Base-by-base conservation (phyloP, 2,797 vertebrate genomes). In the Percopsis omiscomaycus region DNA sequence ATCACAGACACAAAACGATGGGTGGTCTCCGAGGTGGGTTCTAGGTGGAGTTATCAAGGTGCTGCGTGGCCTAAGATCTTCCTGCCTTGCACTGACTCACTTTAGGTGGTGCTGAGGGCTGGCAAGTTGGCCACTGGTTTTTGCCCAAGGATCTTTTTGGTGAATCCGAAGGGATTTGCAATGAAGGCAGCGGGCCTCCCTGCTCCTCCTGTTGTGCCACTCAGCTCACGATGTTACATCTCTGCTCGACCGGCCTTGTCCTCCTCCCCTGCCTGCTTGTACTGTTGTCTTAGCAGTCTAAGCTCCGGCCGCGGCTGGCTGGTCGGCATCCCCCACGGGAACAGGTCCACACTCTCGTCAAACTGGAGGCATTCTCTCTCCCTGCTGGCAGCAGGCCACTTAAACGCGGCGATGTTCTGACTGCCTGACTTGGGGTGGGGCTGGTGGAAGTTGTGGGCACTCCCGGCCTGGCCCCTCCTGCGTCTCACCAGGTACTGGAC, bases 381-480 rank as follows among this genome's bases (percentile, higher is more conserved):
- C 49, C 14, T 50, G 49, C 16, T 50, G 49, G n/a, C 49, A 3
- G 49, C n/a, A 50, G 49, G 49, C 49, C 49, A 50, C 49, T 50
- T 50, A 22, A 13, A 50, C 13, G 11, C 49, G 0, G 14, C 49
- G 49, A 16, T 50, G 3, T 16, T 50, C 49, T 50, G 49, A 50
- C 2, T 3, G 13, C 14, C 13, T 50, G 13, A 5, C 8, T 37
- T 5, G 8, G 8, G 32, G 32, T 37, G 32, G 32, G 8, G 32
- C 32, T 8, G 5, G 13, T 50, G 49, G 49, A 50, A n/a, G 49
- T n/a, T 50, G 49, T 50, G 15, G 49, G 49, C 2, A 50, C 14
- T 50, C 49, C 49, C 11, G 49, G 49, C 49, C 49, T n/a, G 49
- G 49, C n/a, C 3, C 49, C 49, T 50, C 49, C 49, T n/a, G 49